A percentile compares a stretch with the other conserved stretches of the same genome.
phyloP scores from a whole-genome alignment of 2,113 vertebrate genomes.

The Leucosticte australis region DNA sequence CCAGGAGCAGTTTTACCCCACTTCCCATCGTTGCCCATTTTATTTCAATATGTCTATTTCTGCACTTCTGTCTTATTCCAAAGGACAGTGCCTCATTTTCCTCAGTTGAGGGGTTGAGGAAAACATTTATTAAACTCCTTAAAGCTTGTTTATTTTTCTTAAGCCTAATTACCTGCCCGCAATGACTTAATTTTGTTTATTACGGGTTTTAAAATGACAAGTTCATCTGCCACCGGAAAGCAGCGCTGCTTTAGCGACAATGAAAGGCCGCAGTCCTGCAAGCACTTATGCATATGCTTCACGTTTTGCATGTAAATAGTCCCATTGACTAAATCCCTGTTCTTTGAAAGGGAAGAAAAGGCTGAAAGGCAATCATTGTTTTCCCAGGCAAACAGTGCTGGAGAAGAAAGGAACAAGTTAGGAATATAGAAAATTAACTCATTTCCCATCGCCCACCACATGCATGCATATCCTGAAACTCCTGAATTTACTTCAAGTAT shows the following conservation, averaged over 20 bases:
- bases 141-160: constrained; percentile 17
- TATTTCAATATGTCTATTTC: neutral
- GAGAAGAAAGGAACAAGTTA: constrained; percentile 25
- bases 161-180: neutral
- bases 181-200: constrained; percentile 22
- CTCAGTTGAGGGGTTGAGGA: neutral
- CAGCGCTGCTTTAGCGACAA: constrained; percentile 3
- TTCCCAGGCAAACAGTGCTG: constrained; percentile 19
- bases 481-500: neutral
- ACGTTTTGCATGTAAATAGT: constrained; percentile 50
- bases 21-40: neutral
- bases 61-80: neutral
- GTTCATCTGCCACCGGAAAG: constrained; percentile 53
- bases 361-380: constrained; percentile 47
- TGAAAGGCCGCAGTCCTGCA: constrained; percentile 7
- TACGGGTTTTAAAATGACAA: constrained; percentile 40
- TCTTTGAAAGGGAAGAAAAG: constrained; percentile 44
- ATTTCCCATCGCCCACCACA: neutral
- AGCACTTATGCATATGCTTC: constrained; percentile 49
- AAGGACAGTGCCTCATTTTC: neutral
- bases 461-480: neutral
- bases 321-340: constrained; percentile 21
- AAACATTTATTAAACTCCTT: neutral
- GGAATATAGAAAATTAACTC: constrained; percentile 58
- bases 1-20: neutral